Percentiles rank a stretch among this genome's conserved stretches.
Evolutionary conservation across 2,113 vertebrate genomes (phyloP).

Genomic region (Camelus bactrianus): DNA sequence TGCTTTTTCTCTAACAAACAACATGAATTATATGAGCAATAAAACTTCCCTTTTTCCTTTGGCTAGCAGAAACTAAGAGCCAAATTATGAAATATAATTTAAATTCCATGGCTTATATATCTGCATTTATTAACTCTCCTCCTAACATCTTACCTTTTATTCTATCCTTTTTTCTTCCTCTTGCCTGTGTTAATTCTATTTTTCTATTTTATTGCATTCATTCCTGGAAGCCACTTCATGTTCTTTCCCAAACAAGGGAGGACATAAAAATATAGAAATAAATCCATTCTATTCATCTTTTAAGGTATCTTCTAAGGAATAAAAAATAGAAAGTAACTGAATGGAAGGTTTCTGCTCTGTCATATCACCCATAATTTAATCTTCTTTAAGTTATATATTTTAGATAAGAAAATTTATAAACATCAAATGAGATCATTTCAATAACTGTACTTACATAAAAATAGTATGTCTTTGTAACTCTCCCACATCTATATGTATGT

Average conservation of each 20-base stretch:
- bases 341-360: not conserved
- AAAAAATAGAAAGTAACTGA: constrained; percentile 32
- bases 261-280: not conserved
- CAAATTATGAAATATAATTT: not conserved
- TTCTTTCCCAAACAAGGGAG: not conserved
- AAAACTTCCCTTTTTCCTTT: not conserved
- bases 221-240: not conserved
- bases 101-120: not conserved
- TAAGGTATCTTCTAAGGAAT: not conserved
- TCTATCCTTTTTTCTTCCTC: not conserved
- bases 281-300: constrained; percentile 1
- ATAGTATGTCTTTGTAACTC: not conserved
- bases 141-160: not conserved
- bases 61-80: not conserved
- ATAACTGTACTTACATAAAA: not conserved
- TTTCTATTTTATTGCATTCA: not conserved
- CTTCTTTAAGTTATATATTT: constrained; percentile 13
- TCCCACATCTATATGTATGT: not conserved
- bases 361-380: not conserved
- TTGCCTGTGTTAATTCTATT: not conserved
- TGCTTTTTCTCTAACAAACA: not conserved
- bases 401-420: not conserved
- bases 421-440: constrained; percentile 10
- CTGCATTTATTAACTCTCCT: not conserved
- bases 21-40: not conserved